These are phyloP conservation scores for Brachirus orientalis DNA, from an alignment of 2,113 vertebrate genomes.

Conservation along the genomic window DNA sequence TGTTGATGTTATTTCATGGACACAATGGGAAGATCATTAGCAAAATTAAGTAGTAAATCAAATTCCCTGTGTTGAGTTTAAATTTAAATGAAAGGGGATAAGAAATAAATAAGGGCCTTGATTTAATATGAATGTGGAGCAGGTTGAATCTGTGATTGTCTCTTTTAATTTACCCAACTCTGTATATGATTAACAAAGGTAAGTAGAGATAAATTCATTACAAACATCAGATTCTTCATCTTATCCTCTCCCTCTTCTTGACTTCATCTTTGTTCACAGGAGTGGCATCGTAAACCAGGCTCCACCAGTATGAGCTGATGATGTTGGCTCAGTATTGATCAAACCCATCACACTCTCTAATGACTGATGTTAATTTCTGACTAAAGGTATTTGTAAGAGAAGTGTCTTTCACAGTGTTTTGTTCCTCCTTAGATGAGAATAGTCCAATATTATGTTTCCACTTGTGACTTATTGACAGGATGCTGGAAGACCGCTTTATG, in stretches of 20 bases:
- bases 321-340: too few species aligned
- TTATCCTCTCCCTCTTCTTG: too few species aligned
- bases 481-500: too few species aligned
- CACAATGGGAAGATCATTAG: too few species aligned
- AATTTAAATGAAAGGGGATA: conserved; percentile 9
- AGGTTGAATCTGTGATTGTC: too few species aligned
- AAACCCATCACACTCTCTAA: too few species aligned
- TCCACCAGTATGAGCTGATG: too few species aligned
- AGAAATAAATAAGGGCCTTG: neutral
- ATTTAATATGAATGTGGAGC: conserved; percentile 29
- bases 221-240: too few species aligned
- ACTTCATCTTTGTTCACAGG: conserved; percentile 9
- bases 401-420: conserved; percentile 25
- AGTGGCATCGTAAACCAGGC: too few species aligned
- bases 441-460: conserved; percentile 61
- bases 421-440: conserved; percentile 47
- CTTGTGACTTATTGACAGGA: conserved; percentile 66
- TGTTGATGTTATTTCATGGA: conserved; percentile 3
- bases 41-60: conserved; percentile 23
- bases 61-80: conserved; percentile 14
- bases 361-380: too few species aligned
- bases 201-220: neutral
- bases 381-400: too few species aligned
- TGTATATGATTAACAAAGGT: conserved; percentile 13
- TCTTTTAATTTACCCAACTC: neutral